Base-by-base conservation (phyloP, 2,888 invertebrate genomes). In the Hypomecis atomaria region DNA sequence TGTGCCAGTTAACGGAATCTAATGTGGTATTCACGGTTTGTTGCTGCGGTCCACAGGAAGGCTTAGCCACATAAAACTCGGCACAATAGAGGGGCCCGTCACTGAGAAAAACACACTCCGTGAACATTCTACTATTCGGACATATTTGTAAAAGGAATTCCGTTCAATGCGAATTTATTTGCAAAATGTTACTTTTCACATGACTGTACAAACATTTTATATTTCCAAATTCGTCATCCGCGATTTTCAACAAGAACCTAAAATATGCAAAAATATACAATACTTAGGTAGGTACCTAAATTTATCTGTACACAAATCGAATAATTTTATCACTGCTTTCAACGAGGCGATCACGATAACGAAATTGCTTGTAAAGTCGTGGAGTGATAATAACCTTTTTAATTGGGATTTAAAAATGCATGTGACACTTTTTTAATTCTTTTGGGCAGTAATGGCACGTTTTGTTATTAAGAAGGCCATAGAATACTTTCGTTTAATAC, bases 1-100 rank as follows among this genome's bases (percentile, higher is more conserved):
- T 64, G 54, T 63, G 54, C 13, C 42, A 49, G 54, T 38, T 59
- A 63, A 59, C 63, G 63, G 63, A 40, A 55, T 63, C 33, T 59
- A 49, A 59, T 55, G 47, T 50, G 45, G 23, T 48, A 8, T 48
- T 54, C 63, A 63, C 59, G 54, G 49, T 55, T 44, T 55, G 58
- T 54, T 54, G 38, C 58, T 45, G 54, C 48, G 36, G 45, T 44
- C 45, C 38, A 23, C 40, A 52, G 34, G 44, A 50, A 47, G 44
- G 33, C 45, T 49, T 50, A 52, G 47, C 13, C 57, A 33, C 47
- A 49, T 53, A 8, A 54, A 49, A 57, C 57, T 34, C 33, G 36
- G 48, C 33, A 59, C 43, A 58, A 55, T 33, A 52, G n/a, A 11
- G 4, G 9, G 10, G 13, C 9, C 10, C 48, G n/a, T 34, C 48